phyloP scores from a whole-genome alignment of 2,797 vertebrate species.

The Xiphophorus birchmanni region DNA sequence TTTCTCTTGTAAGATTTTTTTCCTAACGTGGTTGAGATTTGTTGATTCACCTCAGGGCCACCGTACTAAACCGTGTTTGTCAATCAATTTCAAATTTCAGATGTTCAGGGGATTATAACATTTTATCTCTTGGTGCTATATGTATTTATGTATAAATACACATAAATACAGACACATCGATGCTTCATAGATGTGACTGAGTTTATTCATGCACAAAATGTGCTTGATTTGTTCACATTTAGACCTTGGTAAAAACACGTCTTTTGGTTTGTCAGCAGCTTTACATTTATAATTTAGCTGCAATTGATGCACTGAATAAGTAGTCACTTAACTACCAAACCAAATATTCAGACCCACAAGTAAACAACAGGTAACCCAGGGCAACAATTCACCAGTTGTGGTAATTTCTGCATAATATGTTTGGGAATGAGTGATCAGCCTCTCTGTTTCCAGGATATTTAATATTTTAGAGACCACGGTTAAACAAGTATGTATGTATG shows the following conservation, averaged over 20 bases:
- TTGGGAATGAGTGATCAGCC: not conserved
- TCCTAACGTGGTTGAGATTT: slow-evolving; percentile 1
- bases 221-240: not conserved
- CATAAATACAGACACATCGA: not conserved
- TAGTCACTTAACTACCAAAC: not conserved
- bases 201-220: not conserved
- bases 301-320: not conserved
- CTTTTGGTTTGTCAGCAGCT: not conserved
- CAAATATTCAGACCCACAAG: not conserved
- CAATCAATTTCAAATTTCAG: not conserved
- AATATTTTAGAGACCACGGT: not conserved
- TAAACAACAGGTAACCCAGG: not conserved
- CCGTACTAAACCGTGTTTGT: not conserved
- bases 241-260: not conserved
- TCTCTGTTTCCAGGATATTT: not conserved
- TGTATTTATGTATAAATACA: not conserved
- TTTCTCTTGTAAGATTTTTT: not conserved
- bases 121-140: not conserved
- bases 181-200: not conserved
- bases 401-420: not conserved
- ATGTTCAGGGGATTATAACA: not conserved
- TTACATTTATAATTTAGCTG: not conserved
- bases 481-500: not conserved
- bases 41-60: too few species aligned
- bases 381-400: not conserved